phyloP scores from a whole-genome alignment of 2,797 vertebrate genomes.

The Mergus octosetaceus region DNA sequence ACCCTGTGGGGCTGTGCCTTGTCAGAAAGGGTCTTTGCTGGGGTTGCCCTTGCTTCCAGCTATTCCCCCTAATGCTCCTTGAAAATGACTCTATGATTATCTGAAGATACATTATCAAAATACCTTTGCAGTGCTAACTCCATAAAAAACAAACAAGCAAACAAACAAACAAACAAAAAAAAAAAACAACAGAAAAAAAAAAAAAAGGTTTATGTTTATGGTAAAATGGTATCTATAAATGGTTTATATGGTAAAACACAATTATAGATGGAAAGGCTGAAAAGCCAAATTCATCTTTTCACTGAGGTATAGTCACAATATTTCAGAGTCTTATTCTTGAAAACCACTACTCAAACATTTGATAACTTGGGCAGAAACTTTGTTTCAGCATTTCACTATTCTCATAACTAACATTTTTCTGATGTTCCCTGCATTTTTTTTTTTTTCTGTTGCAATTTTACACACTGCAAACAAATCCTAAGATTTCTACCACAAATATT shows the following conservation, averaged over 20 bases:
- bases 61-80: not conserved
- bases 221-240: too few relatives aligned
- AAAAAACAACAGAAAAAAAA: too few relatives aligned
- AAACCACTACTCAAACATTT: not conserved
- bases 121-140: not conserved
- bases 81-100: not conserved
- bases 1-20: not conserved
- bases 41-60: not conserved
- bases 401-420: not conserved
- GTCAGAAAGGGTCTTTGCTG: not conserved
- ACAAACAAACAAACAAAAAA: not conserved
- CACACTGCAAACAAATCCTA: not conserved
- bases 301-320: not conserved
- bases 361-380: not conserved
- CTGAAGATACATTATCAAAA: not conserved
- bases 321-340: not conserved
- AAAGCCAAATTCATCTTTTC: not conserved
- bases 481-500: not conserved
- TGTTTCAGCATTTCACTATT: not conserved
- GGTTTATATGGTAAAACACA: not conserved
- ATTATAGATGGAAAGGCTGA: not conserved
- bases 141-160: not conserved
- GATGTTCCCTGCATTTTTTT: not conserved
- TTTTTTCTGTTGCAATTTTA: not conserved
- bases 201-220: too few relatives aligned